Evolutionary conservation across 2,888 invertebrate species (phyloP).

Genomic region (Phytoseiulus persimilis): DNA sequence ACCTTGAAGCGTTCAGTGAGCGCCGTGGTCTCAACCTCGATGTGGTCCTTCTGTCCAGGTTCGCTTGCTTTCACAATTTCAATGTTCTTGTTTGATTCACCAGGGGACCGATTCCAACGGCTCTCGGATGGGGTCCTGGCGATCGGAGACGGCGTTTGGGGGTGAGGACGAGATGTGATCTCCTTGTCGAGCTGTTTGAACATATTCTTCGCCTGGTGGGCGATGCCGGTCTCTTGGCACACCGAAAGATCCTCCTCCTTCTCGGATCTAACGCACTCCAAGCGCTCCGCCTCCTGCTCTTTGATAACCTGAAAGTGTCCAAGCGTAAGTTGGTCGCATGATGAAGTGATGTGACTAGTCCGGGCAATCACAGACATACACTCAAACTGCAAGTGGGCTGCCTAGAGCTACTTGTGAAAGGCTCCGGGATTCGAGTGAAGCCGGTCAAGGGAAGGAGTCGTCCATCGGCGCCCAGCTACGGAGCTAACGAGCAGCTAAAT

Average conservation of each 20-base stretch:
- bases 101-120: slow-evolving; percentile 41
- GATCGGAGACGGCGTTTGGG: background rate
- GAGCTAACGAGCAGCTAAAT: too few species aligned
- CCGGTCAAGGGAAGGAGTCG: too few species aligned
- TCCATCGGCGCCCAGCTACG: too few species aligned
- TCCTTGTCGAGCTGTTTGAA: slow-evolving; percentile 30
- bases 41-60: slow-evolving; percentile 57
- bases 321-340: background rate
- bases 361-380: too few species aligned
- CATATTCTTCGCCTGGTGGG: slow-evolving; percentile 22
- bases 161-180: background rate
- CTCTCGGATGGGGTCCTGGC: slow-evolving; percentile 21
- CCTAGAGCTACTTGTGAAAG: too few species aligned
- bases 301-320: slow-evolving; percentile 39
- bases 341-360: background rate
- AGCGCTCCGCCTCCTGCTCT: slow-evolving; percentile 45
- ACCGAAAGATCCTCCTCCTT: slow-evolving; percentile 65
- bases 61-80: slow-evolving; percentile 45
- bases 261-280: slow-evolving; percentile 56
- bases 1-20: slow-evolving; percentile 71
- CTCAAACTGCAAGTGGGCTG: too few species aligned
- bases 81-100: slow-evolving; percentile 42
- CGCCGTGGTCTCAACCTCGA: slow-evolving; percentile 70
- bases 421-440: too few species aligned
- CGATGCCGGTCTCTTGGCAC: slow-evolving; percentile 60